Evolutionary conservation across 2,888 invertebrate genomes (phyloP).

Genomic region (Lasioglossum morio): DNA sequence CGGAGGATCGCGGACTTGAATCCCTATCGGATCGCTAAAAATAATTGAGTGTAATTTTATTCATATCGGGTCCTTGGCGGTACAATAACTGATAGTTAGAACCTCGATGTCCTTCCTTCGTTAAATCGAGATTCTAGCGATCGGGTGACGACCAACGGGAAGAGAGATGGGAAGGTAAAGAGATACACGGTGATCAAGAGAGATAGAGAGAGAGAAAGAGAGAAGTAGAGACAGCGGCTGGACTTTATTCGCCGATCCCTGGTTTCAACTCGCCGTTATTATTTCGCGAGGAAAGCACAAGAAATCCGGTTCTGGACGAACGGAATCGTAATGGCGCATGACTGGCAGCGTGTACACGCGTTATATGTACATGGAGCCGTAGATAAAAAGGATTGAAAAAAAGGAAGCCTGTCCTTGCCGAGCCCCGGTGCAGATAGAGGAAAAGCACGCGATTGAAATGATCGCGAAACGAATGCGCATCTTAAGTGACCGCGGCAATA

Average conservation of each 20-base stretch:
- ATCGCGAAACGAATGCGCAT: conserved; percentile 42
- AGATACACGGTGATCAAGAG: background rate
- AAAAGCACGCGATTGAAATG: conserved; percentile 49
- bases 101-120: conserved; percentile 7
- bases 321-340: conserved; percentile 41
- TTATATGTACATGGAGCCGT: conserved; percentile 39
- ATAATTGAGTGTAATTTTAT: conserved; percentile 19
- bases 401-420: conserved; percentile 44
- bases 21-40: conserved; percentile 6
- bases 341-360: conserved; percentile 16
- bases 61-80: conserved; percentile 8
- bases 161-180: background rate
- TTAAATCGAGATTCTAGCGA: conserved; percentile 7
- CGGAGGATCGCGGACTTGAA: conserved; percentile 4
- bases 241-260: conserved; percentile 24
- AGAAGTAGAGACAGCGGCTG: background rate
- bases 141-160: background rate
- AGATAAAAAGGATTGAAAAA: conserved; percentile 28
- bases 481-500: conserved; percentile 37
- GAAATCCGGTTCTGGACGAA: conserved; percentile 48
- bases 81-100: conserved; percentile 12
- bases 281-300: conserved; percentile 26
- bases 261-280: conserved; percentile 17
- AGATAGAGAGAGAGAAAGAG: background rate
- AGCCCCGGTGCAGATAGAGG: conserved; percentile 9